Evolutionary conservation across 1,140 invertebrate genomes (phyloP).

Genomic region (Drosophila obscura): DNA sequence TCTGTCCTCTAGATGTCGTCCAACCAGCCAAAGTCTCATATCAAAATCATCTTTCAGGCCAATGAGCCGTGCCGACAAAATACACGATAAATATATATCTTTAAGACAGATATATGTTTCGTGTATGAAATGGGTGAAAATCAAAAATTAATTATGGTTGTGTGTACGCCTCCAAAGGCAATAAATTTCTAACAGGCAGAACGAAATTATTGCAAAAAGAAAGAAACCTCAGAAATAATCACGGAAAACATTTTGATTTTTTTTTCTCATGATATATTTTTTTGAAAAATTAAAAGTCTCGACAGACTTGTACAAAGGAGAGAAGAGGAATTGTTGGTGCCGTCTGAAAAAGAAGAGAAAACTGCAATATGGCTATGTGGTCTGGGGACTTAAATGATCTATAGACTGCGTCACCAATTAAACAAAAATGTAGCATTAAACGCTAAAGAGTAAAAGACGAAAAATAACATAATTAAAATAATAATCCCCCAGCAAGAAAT

Average conservation of each 20-base stretch:
- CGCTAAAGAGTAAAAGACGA: constrained; percentile 29
- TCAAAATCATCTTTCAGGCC: constrained; percentile 43
- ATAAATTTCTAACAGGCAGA: constrained; percentile 63
- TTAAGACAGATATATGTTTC: constrained; percentile 52
- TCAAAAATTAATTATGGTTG: constrained; percentile 76
- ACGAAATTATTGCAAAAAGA: constrained; percentile 55
- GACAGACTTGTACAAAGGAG: constrained; percentile 45
- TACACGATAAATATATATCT: constrained; percentile 47
- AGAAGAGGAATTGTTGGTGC: constrained; percentile 68
- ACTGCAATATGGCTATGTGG: constrained; percentile 29
- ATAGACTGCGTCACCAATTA: constrained; percentile 75
- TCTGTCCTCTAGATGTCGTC: constrained; percentile 40
- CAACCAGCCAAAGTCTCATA: constrained; percentile 12
- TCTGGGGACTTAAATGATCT: constrained; percentile 2
- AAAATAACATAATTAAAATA: constrained; percentile 64
- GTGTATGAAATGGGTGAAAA: constrained; percentile 49
- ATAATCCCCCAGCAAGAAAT: constrained; percentile 17
- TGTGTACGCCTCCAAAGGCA: constrained; percentile 67
- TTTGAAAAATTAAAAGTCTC: constrained; percentile 40
- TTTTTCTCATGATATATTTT: constrained; percentile 34
- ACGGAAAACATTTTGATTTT: constrained; percentile 24
- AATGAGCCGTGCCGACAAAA: constrained; percentile 52
- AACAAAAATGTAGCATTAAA: constrained; percentile 78
- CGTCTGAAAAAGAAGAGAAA: constrained; percentile 71
- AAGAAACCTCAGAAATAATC: constrained; percentile 5